Conservation (phyloP, 2,113 vertebrate genomes). For the Gambusia holbrooki region DNA sequence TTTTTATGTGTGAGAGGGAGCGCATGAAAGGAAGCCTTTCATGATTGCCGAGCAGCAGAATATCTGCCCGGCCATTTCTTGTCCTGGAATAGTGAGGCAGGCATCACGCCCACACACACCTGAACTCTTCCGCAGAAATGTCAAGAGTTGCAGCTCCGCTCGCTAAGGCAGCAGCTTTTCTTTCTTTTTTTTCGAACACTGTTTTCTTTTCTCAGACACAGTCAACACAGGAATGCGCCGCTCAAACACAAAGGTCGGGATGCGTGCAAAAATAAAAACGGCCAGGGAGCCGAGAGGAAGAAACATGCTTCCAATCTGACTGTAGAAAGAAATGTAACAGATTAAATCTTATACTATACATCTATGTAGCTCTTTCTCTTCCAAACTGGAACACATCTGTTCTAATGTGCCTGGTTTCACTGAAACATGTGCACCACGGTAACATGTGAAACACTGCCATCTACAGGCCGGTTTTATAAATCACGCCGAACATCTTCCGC, state of each 20-base stretch:
- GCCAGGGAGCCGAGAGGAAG: conserved; percentile 11
- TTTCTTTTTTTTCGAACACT: conserved; percentile 34
- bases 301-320: background rate
- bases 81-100: conserved; percentile 43
- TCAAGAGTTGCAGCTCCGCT: conserved; percentile 21
- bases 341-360: background rate
- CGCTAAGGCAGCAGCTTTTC: conserved; percentile 16
- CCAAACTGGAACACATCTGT: background rate
- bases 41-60: conserved; percentile 21
- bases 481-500: background rate
- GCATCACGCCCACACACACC: conserved; percentile 12
- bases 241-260: conserved; percentile 40
- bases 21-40: conserved; percentile 34
- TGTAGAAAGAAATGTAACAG: background rate
- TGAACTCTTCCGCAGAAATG: conserved; percentile 34
- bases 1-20: conserved; percentile 8
- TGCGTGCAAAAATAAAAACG: conserved; percentile 13
- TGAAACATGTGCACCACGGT: too few species aligned
- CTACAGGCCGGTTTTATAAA: conserved; percentile 19
- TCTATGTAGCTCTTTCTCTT: background rate
- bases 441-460: conserved; percentile 38
- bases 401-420: too few species aligned
- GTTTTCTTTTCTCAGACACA: conserved; percentile 57
- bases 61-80: conserved; percentile 45
- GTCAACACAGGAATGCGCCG: conserved; percentile 55